A percentile compares a stretch with the other conserved stretches of the same genome.
Conservation (phyloP, 2,113 vertebrate species). For the Tetraodon nigroviridis region DNA sequence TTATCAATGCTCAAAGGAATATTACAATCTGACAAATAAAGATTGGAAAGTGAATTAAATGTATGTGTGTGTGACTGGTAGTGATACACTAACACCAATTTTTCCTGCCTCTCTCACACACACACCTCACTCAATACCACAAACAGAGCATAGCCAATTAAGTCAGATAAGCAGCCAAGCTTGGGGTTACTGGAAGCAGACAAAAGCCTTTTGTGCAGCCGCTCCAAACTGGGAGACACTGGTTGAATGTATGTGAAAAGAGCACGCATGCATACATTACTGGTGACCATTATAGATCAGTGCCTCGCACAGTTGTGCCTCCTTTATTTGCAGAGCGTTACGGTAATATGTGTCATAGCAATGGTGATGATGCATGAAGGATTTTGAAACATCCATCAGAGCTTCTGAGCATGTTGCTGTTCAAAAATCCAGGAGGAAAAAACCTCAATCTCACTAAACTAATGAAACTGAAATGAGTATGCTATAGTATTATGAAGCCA, state of each 20-base stretch:
- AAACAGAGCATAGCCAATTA: slow-evolving; percentile 69
- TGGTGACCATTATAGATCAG: slow-evolving; percentile 3
- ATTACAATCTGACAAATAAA: too few species aligned
- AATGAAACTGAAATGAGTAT: too few species aligned
- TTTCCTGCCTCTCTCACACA: slow-evolving; percentile 5
- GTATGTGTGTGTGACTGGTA: background rate
- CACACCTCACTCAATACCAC: slow-evolving; percentile 37
- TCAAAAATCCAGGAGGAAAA: too few species aligned
- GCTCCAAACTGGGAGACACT: slow-evolving; percentile 44
- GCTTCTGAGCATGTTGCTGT: background rate
- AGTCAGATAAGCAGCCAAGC: slow-evolving; percentile 56
- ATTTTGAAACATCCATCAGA: slow-evolving; percentile 8
- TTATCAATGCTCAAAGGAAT: too few species aligned
- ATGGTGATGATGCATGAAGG: slow-evolving; percentile 24
- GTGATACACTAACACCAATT: background rate
- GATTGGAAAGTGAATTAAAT: background rate
- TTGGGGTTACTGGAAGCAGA: slow-evolving; percentile 65
- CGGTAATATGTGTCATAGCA: slow-evolving; percentile 6
- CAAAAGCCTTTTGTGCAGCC: slow-evolving; percentile 64
- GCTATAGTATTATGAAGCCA: too few species aligned
- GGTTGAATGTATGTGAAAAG: slow-evolving; percentile 59
- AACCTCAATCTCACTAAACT: too few species aligned
- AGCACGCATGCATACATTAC: slow-evolving; percentile 55
- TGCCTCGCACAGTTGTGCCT: slow-evolving; percentile 12
- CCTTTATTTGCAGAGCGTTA: slow-evolving; percentile 8